Evolutionary conservation across 1,140 invertebrate genomes (phyloP).

Genomic region (Bombus sylvicola): DNA sequence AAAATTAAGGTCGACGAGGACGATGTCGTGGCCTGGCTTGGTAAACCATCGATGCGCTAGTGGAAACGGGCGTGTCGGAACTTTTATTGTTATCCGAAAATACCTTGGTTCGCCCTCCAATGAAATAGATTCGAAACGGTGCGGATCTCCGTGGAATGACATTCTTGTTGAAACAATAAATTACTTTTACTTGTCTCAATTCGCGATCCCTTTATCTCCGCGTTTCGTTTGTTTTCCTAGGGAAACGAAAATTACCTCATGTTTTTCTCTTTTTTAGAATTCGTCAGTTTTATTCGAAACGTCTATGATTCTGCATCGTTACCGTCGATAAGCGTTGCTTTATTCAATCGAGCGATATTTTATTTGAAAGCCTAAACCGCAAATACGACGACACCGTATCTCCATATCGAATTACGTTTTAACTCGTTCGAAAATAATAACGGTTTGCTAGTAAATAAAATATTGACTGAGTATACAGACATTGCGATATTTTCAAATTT

Average conservation of each 20-base stretch:
- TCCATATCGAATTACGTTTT: background rate
- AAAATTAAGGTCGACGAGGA: slow-evolving; percentile 32
- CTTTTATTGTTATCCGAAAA: slow-evolving; percentile 43
- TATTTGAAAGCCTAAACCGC: background rate
- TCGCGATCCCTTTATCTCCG: background rate
- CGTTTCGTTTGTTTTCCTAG: background rate
- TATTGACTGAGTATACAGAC: background rate
- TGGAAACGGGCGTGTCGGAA: slow-evolving; percentile 9
- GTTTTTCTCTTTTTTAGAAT: background rate
- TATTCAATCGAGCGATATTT: slow-evolving; percentile 7
- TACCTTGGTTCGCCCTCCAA: background rate
- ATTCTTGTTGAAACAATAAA: slow-evolving; percentile 9
- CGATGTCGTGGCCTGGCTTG: background rate
- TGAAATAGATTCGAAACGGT: background rate
- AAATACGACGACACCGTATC: background rate
- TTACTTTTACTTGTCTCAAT: slow-evolving; percentile 2
- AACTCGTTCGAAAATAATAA: slow-evolving; percentile 4
- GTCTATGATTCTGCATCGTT: background rate
- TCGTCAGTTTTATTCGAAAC: too few relatives aligned
- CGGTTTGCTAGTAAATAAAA: slow-evolving; percentile 11
- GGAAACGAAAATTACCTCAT: too few relatives aligned
- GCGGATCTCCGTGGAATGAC: background rate
- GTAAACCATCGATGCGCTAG: slow-evolving; percentile 13
- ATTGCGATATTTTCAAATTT: background rate
- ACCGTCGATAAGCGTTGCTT: background rate